phyloP scores from a whole-genome alignment of 2,113 vertebrate genomes.

The Muntiacus muntjak region DNA sequence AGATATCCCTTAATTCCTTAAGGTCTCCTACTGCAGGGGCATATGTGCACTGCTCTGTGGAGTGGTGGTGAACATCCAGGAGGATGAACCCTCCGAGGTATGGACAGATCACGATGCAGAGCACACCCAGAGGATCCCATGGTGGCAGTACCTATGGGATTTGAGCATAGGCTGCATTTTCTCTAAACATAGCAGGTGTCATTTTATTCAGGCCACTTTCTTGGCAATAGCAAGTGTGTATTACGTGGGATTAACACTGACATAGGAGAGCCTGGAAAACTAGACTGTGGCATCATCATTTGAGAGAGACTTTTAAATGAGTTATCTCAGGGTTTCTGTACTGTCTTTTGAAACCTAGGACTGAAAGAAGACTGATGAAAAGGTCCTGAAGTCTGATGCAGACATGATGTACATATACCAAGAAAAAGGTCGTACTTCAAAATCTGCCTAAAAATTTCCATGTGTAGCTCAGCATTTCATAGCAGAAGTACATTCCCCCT shows the following conservation, averaged over 20 bases:
- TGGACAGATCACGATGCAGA: background rate
- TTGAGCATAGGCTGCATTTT: background rate
- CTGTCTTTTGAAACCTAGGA: background rate
- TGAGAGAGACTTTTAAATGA: background rate
- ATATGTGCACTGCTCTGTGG: accelerated
- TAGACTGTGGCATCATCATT: background rate
- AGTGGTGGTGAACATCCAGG: background rate
- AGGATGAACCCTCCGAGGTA: accelerated
- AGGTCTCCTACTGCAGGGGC: background rate
- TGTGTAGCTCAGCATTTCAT: slow-evolving; percentile 36
- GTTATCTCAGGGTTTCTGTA: background rate
- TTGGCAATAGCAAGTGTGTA: background rate
- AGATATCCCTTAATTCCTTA: background rate
- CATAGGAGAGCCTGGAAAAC: background rate
- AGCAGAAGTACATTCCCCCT: slow-evolving; percentile 63
- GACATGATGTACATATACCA: background rate
- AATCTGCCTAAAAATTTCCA: slow-evolving; percentile 74
- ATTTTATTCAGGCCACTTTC: background rate
- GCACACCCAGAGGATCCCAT: background rate
- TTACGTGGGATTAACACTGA: background rate
- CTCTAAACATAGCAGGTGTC: background rate
- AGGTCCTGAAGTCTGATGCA: background rate
- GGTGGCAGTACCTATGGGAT: background rate
- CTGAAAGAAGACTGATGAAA: background rate
- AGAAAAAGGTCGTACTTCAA: slow-evolving; percentile 29